Evolutionary conservation across 2,797 vertebrate species (phyloP).

Genomic region (Labroides dimidiatus): DNA sequence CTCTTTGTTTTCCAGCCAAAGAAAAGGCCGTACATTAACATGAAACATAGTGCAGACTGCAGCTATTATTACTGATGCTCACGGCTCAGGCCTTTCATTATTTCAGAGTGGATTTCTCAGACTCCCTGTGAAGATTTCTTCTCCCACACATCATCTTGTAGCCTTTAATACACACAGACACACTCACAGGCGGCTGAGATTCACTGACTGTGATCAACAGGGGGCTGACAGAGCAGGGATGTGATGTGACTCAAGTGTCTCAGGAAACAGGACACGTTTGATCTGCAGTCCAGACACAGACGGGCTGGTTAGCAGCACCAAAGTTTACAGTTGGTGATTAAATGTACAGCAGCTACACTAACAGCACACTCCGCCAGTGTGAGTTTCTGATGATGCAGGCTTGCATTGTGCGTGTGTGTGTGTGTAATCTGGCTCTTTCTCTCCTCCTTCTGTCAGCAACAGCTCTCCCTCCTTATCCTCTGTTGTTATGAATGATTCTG

Average conservation of each 20-base stretch:
- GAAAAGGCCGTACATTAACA: slow-evolving; percentile 19
- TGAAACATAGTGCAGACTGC: slow-evolving; percentile 19
- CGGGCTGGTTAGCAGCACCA: slow-evolving; percentile 27
- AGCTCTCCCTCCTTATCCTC: no score
- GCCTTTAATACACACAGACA: slow-evolving; percentile 35
- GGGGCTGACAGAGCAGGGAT: slow-evolving; percentile 42
- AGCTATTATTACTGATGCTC: slow-evolving; percentile 44
- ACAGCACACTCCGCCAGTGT: no score
- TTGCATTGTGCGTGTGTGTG: no score
- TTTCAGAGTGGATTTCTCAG: slow-evolving; percentile 36
- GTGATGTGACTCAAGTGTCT: slow-evolving; percentile 57
- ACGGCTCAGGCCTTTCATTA: slow-evolving; percentile 6
- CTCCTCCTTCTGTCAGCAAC: no score
- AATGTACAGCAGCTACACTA: not conserved
- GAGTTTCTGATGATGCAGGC: no score
- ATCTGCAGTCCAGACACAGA: slow-evolving; percentile 35
- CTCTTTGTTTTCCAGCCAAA: slow-evolving; percentile 27
- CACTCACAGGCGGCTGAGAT: slow-evolving; percentile 31
- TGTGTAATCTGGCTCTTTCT: no score
- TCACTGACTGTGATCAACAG: slow-evolving; percentile 54
- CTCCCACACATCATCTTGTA: slow-evolving; percentile 48
- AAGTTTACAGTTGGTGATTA: slow-evolving; percentile 28
- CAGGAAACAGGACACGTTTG: slow-evolving; percentile 54
- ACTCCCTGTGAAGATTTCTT: slow-evolving; percentile 35
- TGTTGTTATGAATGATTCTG: no score